Evolutionary conservation across 2,113 vertebrate species (phyloP), one percentile per base, ranked within the genome.

Genomic region (Equus quagga): DNA sequence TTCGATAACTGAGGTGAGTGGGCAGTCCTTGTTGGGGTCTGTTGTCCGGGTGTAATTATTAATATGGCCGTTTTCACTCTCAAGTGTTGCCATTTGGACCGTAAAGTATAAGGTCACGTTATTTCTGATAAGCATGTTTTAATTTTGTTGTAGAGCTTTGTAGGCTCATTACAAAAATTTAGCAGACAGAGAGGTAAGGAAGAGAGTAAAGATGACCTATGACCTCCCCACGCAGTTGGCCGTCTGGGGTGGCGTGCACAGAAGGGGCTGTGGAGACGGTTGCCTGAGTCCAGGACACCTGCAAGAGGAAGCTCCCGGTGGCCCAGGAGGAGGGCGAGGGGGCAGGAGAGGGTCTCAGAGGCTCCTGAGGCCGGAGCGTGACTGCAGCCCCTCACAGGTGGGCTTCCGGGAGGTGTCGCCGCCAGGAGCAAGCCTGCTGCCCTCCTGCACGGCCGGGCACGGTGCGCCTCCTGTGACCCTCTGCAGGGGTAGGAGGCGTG

Each of bases 151-250:
- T 60, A 11, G 33, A 1, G 8, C 62, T 80, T 62, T 12, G 14
- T 2, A 6, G 23, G 60, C 64, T 94, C 3, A 0, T 26, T 75
- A 3, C 12, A 84, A 26, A 33, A 51, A 33, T 14, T 15, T 24
- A 9, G n/a, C 24, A 26, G 46, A 51, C 36, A 36, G 24, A 12
- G 13, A 1, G 1, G 2, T 11, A 26, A 67, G 0, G 21, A 10
- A 36, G 88, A n/a, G 58, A 23, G 44, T 4, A 26, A 23, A 21
- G 60, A 11, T 14, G 33, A 18, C n/a, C 56, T 23, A 0, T 19
- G 1, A 2, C 2, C 33, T 33, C 76, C 8, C 44, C 3, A 0
- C 0, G 0, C 21, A 11, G 18, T 4, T 1, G 51, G 64, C 21
- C 17, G 3, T 46, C 26, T 11, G 64, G 69, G n/a, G 44, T 33